phyloP scores from a whole-genome alignment of 2,888 invertebrate genomes.

The Papilio gigon region DNA sequence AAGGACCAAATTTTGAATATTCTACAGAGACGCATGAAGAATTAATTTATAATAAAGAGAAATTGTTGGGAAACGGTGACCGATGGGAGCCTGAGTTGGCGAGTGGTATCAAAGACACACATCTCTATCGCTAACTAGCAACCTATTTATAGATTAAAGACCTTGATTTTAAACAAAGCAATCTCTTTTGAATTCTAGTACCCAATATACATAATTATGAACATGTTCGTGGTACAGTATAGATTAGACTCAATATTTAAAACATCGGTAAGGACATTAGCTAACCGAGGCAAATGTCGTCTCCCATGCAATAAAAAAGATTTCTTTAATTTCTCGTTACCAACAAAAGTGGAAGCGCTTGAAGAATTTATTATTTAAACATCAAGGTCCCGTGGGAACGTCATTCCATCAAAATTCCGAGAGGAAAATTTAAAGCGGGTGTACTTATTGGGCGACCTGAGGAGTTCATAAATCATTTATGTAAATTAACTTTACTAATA shows the following conservation, averaged over 20 bases:
- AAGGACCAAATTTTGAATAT: constrained; percentile 99
- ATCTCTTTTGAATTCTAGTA: too few relatives aligned
- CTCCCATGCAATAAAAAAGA: background rate
- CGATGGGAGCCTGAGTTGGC: constrained; percentile 99
- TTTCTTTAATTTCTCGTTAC: constrained; percentile 1
- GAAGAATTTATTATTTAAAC: constrained; percentile 37
- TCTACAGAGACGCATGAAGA: constrained; percentile 99
- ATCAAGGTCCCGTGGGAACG: constrained; percentile 11
- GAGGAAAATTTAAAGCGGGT: constrained; percentile 17
- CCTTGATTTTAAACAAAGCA: too few relatives aligned
- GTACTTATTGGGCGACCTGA: constrained; percentile 17
- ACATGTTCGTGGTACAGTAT: background rate
- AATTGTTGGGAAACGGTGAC: constrained; percentile 96
- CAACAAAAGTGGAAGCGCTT: constrained; percentile 9
- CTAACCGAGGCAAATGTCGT: background rate
- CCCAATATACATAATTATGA: too few relatives aligned
- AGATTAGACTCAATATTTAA: background rate
- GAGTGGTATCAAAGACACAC: constrained; percentile 87
- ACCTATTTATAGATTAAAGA: too few relatives aligned
- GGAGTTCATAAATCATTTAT: constrained; percentile 24
- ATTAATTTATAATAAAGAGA: constrained; percentile 99
- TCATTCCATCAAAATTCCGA: constrained; percentile 29
- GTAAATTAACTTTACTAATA: constrained; percentile 19
- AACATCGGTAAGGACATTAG: background rate
- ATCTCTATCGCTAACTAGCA: constrained; percentile 63